Evolutionary conservation across 2,113 vertebrate genomes (phyloP), one percentile per base, ranked within the genome.

Genomic region (Arizona elegans): DNA sequence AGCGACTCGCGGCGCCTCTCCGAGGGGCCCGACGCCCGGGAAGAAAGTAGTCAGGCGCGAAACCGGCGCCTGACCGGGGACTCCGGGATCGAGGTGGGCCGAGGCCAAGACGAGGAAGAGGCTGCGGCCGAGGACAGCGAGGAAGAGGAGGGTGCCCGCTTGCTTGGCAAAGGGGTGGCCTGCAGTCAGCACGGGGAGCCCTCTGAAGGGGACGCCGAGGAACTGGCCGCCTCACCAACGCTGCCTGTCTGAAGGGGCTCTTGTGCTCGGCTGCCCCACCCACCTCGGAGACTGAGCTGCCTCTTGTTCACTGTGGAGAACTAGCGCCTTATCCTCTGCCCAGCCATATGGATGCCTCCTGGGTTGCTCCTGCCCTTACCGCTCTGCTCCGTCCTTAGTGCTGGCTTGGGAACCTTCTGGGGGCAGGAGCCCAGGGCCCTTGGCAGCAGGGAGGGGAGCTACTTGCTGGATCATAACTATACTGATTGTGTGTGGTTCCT

Each of bases 11-110:
- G 90, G 38, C 93, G 92, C 58, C 96, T 96, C 96, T 97, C 95
- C 0, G 81, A 96, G 75, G 97, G 96, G 0, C 94, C 94, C 2
- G 96, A 96, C 0, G 95, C 96, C 0, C 97, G 92, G 0, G 97
- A 98, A 0, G 97, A 98, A 0, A 97, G 97, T 2, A 91, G 94
- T 55, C 98, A 98, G 91, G 98, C 97, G 96, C 97, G 98, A 33
- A 98, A 98, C 94, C 98, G 99, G 1, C 98, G 98, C 33, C 97
- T 99, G 24, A 99, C 99, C 0, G 99, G 99, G 0, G 99, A 99
- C 97, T 99, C 99, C 0, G 99, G 99, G 54, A 99, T 99, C 0
- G 99, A 99, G 97, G 98, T 99, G 52, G 97, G 95, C 11, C 96
- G 96, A 47, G 96, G 95, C 65, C 88, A 56, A 2, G 96, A 97